Percentiles rank a stretch among this genome's conserved stretches.
Conservation (phyloP, 2,797 vertebrate species). For the Anas georgica region DNA sequence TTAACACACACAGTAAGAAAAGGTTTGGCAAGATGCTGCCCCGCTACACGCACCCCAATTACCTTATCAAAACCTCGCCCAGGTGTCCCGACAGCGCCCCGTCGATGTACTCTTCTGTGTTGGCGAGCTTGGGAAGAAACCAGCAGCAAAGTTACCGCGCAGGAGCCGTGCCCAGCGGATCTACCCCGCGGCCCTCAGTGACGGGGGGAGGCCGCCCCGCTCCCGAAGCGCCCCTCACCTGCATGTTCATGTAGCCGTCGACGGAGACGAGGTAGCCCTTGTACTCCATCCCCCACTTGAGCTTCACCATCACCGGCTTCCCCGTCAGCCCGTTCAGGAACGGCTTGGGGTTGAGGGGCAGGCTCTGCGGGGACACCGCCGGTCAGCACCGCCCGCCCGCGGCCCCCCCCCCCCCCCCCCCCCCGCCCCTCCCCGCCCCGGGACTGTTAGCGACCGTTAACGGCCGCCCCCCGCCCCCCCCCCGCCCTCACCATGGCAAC, state of each 20-base stretch:
- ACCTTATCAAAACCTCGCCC: constrained; percentile 97
- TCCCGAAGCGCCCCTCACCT: constrained; percentile 77
- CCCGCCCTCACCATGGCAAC: constrained; percentile 70
- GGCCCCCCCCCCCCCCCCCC: background rate
- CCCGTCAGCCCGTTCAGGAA: constrained; percentile 97
- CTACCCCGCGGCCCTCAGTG: rapidly evolving
- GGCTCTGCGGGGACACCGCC: constrained; percentile 81
- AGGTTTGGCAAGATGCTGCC: rapidly evolving
- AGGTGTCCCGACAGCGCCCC: constrained; percentile 95
- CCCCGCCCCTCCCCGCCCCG: background rate
- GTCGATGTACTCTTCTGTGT: constrained; percentile 98
- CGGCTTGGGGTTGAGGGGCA: constrained; percentile 96
- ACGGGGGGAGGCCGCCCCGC: rapidly evolving
- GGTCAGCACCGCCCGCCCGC: background rate
- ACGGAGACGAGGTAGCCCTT: constrained; percentile 97
- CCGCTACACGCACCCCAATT: background rate
- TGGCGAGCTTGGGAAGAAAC: constrained; percentile 85
- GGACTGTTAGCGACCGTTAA: background rate
- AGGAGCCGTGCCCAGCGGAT: too few relatives aligned
- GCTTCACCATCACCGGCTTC: constrained; percentile 98
- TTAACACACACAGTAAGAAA: rapidly evolving
- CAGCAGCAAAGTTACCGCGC: background rate
- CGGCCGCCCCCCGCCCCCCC: background rate
- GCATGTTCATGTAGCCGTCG: constrained; percentile 99
- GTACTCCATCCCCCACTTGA: constrained; percentile 99